Conservation (phyloP, 2,113 vertebrate genomes). For the Enhydra lutris region DNA sequence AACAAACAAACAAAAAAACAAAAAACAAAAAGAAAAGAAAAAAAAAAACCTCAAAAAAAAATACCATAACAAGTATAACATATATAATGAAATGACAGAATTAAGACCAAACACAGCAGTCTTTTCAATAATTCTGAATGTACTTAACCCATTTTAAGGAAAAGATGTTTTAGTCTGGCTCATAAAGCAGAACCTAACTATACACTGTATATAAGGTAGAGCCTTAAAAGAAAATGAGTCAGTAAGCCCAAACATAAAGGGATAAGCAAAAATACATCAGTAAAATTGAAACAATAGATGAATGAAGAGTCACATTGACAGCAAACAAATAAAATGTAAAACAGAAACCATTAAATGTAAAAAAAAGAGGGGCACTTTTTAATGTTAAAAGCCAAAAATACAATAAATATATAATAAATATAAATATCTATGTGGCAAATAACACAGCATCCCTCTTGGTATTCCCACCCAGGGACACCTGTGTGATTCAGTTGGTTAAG, state of each 20-base stretch:
- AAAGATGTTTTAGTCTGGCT: background rate
- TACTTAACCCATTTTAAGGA: background rate
- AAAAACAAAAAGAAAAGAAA: background rate
- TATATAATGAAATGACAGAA: background rate
- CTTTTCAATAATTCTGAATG: background rate
- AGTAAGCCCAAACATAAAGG: background rate
- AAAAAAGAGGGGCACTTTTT: background rate
- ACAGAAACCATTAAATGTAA: background rate
- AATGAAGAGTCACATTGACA: background rate
- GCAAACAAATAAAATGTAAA: background rate
- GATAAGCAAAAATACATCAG: background rate
- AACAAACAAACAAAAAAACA: background rate
- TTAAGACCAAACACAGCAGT: background rate
- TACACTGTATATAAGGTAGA: background rate
- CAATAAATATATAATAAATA: background rate
- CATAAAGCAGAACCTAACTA: background rate
- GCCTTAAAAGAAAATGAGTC: background rate
- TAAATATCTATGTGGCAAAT: background rate
- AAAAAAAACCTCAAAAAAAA: background rate
- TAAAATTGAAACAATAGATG: background rate
- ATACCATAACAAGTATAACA: background rate
- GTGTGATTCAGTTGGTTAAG: background rate
- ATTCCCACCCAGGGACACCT: background rate
- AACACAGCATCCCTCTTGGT: background rate
- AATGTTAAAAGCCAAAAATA: background rate